phyloP scores from a whole-genome alignment of 2,113 vertebrate species.

The Oophaga pumilio region DNA sequence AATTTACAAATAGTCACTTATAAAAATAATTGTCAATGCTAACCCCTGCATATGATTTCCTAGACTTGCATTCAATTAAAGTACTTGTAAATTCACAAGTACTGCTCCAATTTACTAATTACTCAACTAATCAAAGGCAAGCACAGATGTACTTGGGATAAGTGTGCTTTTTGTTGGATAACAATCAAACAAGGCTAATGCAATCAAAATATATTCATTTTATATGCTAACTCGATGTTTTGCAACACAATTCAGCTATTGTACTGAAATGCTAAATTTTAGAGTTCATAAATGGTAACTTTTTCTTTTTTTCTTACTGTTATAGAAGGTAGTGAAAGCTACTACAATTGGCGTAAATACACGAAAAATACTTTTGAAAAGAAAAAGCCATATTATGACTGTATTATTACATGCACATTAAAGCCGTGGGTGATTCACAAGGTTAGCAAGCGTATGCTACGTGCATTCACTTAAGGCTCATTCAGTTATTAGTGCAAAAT shows the following conservation, averaged over 20 bases:
- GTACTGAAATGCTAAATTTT: background rate
- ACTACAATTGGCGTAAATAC: background rate
- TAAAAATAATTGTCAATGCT: conserved; percentile 28
- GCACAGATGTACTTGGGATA: conserved; percentile 24
- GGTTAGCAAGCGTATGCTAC: no score
- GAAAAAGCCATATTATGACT: background rate
- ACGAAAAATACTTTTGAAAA: background rate
- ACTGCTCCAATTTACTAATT: conserved; percentile 42
- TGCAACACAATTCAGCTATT: background rate
- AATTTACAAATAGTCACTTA: conserved; percentile 40
- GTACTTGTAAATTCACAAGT: conserved; percentile 37
- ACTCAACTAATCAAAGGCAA: conserved; percentile 37
- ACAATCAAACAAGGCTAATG: conserved; percentile 19
- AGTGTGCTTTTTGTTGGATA: conserved; percentile 14
- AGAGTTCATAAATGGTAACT: background rate
- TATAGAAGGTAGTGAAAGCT: background rate
- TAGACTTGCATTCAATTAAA: conserved; percentile 19
- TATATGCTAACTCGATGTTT: background rate
- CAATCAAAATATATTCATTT: conserved; percentile 21
- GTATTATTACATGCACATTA: no score
- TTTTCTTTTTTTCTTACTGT: background rate
- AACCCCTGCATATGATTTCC: conserved; percentile 35
- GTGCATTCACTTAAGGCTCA: no score
- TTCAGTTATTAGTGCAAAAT: no score
- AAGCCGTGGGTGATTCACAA: no score